phyloP scores from a whole-genome alignment of 2,888 invertebrate genomes.

The Eristalinus aeneus region DNA sequence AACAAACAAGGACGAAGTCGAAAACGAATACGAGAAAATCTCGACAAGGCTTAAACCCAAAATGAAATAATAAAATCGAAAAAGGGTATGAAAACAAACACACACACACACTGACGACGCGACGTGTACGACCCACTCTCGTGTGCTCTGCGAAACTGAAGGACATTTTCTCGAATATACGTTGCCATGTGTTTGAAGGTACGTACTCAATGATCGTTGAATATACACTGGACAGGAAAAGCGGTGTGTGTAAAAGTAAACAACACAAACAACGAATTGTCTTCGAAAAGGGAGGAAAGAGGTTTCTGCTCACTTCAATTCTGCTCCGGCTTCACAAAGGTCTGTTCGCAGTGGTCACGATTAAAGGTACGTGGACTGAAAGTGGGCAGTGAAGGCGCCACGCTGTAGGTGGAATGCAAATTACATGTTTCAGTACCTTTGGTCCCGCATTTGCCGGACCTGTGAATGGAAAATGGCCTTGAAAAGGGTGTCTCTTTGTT shows the following conservation, averaged over 20 bases:
- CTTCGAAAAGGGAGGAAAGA: constrained; percentile 27
- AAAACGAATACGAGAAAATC: constrained; percentile 32
- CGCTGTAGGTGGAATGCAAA: constrained; percentile 54
- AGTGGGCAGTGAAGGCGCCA: background rate
- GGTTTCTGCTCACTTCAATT: constrained; percentile 17
- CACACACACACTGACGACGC: background rate
- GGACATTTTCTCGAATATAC: constrained; percentile 37
- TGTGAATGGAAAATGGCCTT: constrained; percentile 10
- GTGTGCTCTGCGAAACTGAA: background rate
- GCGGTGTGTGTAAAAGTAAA: constrained; percentile 32
- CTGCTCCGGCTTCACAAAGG: constrained; percentile 25
- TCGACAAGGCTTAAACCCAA: constrained; percentile 29
- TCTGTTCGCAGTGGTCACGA: constrained; percentile 31
- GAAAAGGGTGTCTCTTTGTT: background rate
- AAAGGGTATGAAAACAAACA: constrained; percentile 20
- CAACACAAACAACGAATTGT: constrained; percentile 46
- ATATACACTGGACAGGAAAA: background rate
- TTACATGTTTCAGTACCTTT: constrained; percentile 61
- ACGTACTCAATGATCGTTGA: constrained; percentile 54
- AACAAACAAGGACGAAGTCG: constrained; percentile 37
- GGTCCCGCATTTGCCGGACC: constrained; percentile 9
- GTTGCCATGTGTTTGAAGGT: constrained; percentile 15
- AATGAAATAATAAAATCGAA: constrained; percentile 51
- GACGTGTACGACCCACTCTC: background rate
- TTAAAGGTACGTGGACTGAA: too few species aligned